These are phyloP conservation scores for Brachionus sp. DNA, from an alignment of 1,140 invertebrate species.

Conservation along the genomic window DNA sequence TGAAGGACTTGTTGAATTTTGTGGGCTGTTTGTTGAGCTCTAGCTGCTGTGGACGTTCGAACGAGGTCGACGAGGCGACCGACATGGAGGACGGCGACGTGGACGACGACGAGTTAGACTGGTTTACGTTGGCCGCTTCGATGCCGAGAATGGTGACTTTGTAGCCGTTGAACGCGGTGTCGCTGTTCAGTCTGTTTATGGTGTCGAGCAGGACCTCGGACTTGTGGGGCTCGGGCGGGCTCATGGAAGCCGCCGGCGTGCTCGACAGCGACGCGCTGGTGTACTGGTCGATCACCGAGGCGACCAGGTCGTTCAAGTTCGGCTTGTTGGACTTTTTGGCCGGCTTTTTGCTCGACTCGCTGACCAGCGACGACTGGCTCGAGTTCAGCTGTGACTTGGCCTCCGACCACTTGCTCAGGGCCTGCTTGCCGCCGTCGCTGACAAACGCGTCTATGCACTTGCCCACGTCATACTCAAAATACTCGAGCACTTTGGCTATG, in stretches of 20 bases:
- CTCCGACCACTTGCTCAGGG: background rate
- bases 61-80: background rate
- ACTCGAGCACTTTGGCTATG: constrained; percentile 31
- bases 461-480: constrained; percentile 35
- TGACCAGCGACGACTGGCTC: background rate
- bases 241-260: background rate
- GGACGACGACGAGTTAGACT: background rate
- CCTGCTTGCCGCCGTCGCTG: constrained; percentile 10
- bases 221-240: background rate
- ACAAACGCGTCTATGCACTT: constrained; percentile 39
- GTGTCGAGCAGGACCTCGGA: background rate
- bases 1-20: background rate
- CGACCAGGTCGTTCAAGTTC: constrained; percentile 28
- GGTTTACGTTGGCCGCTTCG: background rate
- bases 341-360: background rate
- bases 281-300: constrained; percentile 37
- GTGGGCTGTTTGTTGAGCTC: background rate
- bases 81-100: constrained; percentile 24
- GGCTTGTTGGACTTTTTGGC: background rate
- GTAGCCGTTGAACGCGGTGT: background rate
- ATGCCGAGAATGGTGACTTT: constrained; percentile 9
- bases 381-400: background rate
- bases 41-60: background rate
- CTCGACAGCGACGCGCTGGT: background rate
- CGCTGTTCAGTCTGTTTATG: background rate